phyloP scores from a whole-genome alignment of 2,888 invertebrate species.

The Lymantria monacha region DNA sequence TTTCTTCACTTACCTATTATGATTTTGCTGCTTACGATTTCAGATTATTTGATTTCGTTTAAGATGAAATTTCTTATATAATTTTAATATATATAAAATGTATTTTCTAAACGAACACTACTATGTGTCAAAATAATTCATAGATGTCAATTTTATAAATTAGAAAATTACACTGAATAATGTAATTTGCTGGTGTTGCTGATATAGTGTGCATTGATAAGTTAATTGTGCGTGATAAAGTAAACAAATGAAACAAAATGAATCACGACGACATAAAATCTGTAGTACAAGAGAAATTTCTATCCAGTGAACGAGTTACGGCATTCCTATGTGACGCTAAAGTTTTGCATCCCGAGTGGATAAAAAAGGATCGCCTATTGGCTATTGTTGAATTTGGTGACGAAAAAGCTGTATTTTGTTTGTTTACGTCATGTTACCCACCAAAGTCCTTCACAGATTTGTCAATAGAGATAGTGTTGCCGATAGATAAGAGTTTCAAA shows the following conservation, averaged over 20 bases:
- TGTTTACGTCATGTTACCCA: constrained; percentile 82
- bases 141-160: constrained; percentile 30
- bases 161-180: too few species aligned
- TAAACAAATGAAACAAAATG: constrained; percentile 53
- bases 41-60: too few species aligned
- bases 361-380: constrained; percentile 70
- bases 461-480: constrained; percentile 90
- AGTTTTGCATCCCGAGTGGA: constrained; percentile 73
- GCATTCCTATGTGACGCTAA: constrained; percentile 73
- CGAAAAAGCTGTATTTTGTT: constrained; percentile 78
- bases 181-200: too few species aligned
- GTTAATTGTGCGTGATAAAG: not conserved
- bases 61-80: too few species aligned
- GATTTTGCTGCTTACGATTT: too few species aligned
- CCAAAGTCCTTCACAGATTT: constrained; percentile 89
- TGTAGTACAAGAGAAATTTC: constrained; percentile 76
- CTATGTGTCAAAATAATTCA: constrained; percentile 20
- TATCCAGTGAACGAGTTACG: constrained; percentile 72
- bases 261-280: constrained; percentile 74
- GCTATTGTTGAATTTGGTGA: constrained; percentile 76
- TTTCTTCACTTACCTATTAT: too few species aligned
- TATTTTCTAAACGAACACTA: constrained; percentile 11
- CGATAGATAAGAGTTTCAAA: constrained; percentile 90
- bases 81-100: too few species aligned
- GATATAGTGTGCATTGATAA: too few species aligned